These are phyloP conservation scores for Lithodes maja DNA, from an alignment of 2,888 invertebrate genomes.

Conservation along the genomic window DNA sequence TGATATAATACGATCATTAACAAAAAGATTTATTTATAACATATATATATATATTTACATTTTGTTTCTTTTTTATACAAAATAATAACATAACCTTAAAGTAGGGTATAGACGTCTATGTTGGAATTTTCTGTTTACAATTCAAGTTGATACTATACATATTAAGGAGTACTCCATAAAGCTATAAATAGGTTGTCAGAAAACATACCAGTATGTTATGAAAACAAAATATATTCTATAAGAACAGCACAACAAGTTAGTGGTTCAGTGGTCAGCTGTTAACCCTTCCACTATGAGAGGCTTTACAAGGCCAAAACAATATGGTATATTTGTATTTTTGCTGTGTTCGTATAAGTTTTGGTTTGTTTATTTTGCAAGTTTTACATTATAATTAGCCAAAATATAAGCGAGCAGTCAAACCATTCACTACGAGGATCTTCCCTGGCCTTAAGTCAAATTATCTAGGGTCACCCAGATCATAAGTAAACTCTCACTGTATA, in stretches of 20 bases:
- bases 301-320: too few relatives aligned
- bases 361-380: too few relatives aligned
- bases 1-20: background rate
- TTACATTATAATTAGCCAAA: too few relatives aligned
- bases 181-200: background rate
- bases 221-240: conserved; percentile 13
- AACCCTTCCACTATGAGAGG: too few relatives aligned
- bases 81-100: conserved; percentile 55
- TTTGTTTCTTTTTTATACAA: conserved; percentile 50
- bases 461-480: too few relatives aligned
- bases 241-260: background rate
- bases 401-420: too few relatives aligned
- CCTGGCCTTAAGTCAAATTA: too few relatives aligned
- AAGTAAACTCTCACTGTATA: too few relatives aligned
- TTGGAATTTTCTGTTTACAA: conserved; percentile 29
- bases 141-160: background rate
- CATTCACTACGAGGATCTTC: too few relatives aligned
- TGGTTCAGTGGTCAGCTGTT: background rate
- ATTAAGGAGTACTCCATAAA: background rate
- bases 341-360: too few relatives aligned
- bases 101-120: conserved; percentile 50
- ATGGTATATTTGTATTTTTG: too few relatives aligned
- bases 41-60: conserved; percentile 44
- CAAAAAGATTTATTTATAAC: conserved; percentile 39
- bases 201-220: background rate